Evolutionary conservation across 2,888 invertebrate species (phyloP).

Genomic region (Tenthredo livida): DNA sequence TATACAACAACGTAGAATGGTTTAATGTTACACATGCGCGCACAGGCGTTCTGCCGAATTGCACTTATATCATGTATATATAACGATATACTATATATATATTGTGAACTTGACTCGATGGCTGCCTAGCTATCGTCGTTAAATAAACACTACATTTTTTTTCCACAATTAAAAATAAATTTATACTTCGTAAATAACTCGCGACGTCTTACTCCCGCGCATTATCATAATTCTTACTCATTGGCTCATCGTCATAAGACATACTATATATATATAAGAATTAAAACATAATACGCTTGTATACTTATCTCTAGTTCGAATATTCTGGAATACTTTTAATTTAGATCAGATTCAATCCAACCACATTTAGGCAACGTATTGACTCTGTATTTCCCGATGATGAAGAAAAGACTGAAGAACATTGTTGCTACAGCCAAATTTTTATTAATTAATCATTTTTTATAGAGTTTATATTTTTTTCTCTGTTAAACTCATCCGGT

Average conservation of each 20-base stretch:
- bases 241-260: not conserved
- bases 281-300: not conserved
- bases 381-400: not conserved
- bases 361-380: not conserved
- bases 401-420: not conserved
- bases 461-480: not conserved
- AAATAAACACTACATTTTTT: conserved; percentile 3
- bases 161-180: not conserved
- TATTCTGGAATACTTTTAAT: not conserved
- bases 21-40: conserved; percentile 35
- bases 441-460: not conserved
- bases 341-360: not conserved
- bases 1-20: conserved; percentile 10
- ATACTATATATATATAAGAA: not conserved
- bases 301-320: not conserved
- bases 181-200: conserved; percentile 7
- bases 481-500: not conserved
- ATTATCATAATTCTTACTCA: not conserved
- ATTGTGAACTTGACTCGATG: conserved; percentile 26
- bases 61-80: conserved; percentile 6
- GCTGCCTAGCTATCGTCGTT: conserved; percentile 16
- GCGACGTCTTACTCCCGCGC: not conserved
- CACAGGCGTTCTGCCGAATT: conserved; percentile 22
- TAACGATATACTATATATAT: not conserved
- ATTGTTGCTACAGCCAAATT: not conserved